phyloP scores from a whole-genome alignment of 2,113 vertebrate genomes.

The Pogona vitticeps region DNA sequence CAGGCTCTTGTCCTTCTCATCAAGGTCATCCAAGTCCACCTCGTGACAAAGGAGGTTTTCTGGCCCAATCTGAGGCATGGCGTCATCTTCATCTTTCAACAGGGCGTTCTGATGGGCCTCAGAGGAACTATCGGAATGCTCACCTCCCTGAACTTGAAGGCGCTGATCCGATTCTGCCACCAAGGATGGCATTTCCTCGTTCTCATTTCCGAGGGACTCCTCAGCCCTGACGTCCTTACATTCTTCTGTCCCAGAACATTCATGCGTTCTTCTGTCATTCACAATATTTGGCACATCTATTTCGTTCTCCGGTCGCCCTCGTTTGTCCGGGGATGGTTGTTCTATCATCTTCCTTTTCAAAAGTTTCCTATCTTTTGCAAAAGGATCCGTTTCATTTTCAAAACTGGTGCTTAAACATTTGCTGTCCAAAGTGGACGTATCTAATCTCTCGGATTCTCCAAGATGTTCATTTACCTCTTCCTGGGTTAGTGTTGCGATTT shows the following conservation, averaged over 20 bases:
- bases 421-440: conserved; percentile 68
- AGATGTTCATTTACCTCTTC: conserved; percentile 70
- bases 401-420: conserved; percentile 69
- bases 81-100: conserved; percentile 75
- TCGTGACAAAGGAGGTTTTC: conserved; percentile 95
- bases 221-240: conserved; percentile 55
- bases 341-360: conserved; percentile 87
- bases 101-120: conserved; percentile 53
- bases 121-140: conserved; percentile 41
- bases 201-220: conserved; percentile 72
- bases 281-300: conserved; percentile 74
- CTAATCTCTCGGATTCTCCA: conserved; percentile 69
- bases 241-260: conserved; percentile 69
- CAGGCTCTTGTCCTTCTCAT: conserved; percentile 89
- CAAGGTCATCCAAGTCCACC: conserved; percentile 93
- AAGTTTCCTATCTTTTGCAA: conserved; percentile 78
- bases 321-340: conserved; percentile 85
- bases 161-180: conserved; percentile 72
- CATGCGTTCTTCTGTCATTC: conserved; percentile 74
- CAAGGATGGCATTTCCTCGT: conserved; percentile 79
- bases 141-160: conserved; percentile 49
- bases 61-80: conserved; percentile 89
- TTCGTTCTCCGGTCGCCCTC: conserved; percentile 78
- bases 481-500: conserved; percentile 62
- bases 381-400: conserved; percentile 82